phyloP scores from a whole-genome alignment of 2,888 invertebrate genomes.

The Tachina lurida region DNA sequence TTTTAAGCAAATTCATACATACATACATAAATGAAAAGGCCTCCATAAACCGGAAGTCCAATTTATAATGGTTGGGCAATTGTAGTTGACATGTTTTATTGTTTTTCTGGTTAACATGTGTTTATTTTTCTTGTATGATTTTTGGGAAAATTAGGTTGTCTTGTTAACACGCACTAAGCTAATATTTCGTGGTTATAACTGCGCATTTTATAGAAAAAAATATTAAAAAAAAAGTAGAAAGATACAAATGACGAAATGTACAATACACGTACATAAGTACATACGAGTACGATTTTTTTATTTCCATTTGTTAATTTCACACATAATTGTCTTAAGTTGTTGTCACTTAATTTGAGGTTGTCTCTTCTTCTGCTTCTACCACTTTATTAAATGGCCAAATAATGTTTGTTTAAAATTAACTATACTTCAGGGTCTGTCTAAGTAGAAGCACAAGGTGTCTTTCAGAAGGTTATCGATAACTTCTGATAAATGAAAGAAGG shows the following conservation, averaged over 20 bases:
- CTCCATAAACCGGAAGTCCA: conserved; percentile 17
- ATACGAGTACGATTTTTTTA: conserved; percentile 1
- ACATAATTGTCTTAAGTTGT: conserved; percentile 65
- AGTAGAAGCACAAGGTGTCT: too few species aligned
- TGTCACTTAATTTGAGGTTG: conserved; percentile 53
- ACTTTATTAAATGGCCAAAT: conserved; percentile 13
- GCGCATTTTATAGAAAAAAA: conserved; percentile 48
- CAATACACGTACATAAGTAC: too few species aligned
- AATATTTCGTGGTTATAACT: conserved; percentile 24
- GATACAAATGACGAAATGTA: neutral
- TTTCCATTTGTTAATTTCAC: conserved; percentile 59
- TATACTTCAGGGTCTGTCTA: too few species aligned
- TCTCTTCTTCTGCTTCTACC: neutral
- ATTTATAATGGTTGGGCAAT: neutral
- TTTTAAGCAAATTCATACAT: conserved; percentile 1
- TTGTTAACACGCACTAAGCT: conserved; percentile 56
- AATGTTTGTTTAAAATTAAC: conserved; percentile 25
- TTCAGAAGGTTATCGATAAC: too few species aligned
- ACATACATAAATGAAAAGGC: neutral
- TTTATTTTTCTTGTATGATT: conserved; percentile 25
- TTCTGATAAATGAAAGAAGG: too few species aligned
- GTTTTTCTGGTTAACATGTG: conserved; percentile 34
- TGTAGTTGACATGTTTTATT: conserved; percentile 2
- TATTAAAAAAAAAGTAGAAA: conserved; percentile 2
- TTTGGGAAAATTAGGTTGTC: conserved; percentile 1